Evolutionary conservation across 2,797 vertebrate genomes (phyloP), one percentile per base, ranked within the genome.

Genomic region (Aulostomus chinensis): DNA sequence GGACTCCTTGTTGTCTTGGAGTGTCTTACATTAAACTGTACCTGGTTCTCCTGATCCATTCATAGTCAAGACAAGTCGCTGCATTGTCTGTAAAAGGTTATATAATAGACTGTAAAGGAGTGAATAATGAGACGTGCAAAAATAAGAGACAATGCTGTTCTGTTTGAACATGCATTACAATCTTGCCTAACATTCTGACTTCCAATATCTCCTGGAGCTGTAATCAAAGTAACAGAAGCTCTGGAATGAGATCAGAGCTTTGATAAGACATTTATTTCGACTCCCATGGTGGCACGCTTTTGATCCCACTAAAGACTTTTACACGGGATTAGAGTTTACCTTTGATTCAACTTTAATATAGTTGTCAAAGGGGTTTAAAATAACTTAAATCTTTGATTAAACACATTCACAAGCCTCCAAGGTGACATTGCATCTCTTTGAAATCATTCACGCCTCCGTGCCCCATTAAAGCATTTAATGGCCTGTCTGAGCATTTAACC

Each of bases 391-490:
- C 78, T 72, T 65, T 42, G 73, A 81, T 84, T 82, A 74, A 79
- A 78, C 66, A 53, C 53, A 50, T 51, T 76, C 51, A 66, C 43
- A 30, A 39, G 57, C 61, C 71, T 55, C 53, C 25, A 15, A 83
- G 68, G 73, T 73, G 78, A 74, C 75, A 62, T 12, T 38, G 66
- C 59, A 75, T 79, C 68, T 16, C 77, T 84, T 85, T 85, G 78
- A 84, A 86, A 81, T 79, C 66, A 59, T 70, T 74, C 71, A 66
- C 53, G 66, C 68, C 46, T 76, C 64, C 4, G 10, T 69, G 74
- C 56, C 2, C 53, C 57, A 78, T 84, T 85, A 76, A 84, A 79
- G 55, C 60, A 53, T 55, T 70, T 84, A 80, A 76, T 78, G 76
- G 56, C 40, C 68, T 49, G 41, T 59, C 62, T 33, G 16, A 55